These are phyloP conservation scores for Epinotia nisella DNA, from an alignment of 2,888 invertebrate genomes.

Conservation along the genomic window DNA sequence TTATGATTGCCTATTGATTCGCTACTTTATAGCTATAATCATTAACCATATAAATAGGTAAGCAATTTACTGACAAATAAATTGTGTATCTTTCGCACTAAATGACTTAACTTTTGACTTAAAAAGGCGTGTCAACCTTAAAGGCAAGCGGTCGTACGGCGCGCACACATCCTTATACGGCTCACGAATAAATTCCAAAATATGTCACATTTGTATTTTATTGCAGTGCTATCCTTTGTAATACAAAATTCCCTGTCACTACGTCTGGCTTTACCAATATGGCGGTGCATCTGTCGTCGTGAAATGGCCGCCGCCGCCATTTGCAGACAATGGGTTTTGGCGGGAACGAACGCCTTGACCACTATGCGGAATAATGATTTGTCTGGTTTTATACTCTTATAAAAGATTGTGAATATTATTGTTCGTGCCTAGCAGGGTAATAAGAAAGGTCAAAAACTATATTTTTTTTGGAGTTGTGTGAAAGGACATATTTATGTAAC, in stretches of 20 bases:
- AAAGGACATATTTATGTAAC: no score
- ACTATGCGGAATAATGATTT: slow-evolving; percentile 62
- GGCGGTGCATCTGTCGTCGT: slow-evolving; percentile 60
- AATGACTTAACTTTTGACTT: not conserved
- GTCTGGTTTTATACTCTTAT: slow-evolving; percentile 51
- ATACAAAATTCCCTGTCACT: slow-evolving; percentile 64
- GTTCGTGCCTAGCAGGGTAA: no score
- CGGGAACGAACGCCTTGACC: slow-evolving; percentile 65
- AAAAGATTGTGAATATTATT: no score
- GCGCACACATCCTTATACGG: slow-evolving; percentile 23
- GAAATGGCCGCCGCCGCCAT: slow-evolving; percentile 67
- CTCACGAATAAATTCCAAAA: slow-evolving; percentile 39
- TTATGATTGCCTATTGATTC: not conserved
- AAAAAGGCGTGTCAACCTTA: slow-evolving; percentile 10
- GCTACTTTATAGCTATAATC: not conserved
- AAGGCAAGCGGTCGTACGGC: slow-evolving; percentile 7
- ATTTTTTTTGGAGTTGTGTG: no score
- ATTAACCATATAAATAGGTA: slow-evolving; percentile 3
- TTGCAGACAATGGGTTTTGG: slow-evolving; percentile 78
- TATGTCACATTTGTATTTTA: slow-evolving; percentile 50
- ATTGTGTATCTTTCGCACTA: slow-evolving; percentile 4
- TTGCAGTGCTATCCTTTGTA: slow-evolving; percentile 57
- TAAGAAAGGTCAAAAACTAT: no score
- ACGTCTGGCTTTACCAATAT: slow-evolving; percentile 66
- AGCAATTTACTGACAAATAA: not conserved